Base-by-base conservation (phyloP, 2,113 vertebrate species). In the Tor tambroides region DNA sequence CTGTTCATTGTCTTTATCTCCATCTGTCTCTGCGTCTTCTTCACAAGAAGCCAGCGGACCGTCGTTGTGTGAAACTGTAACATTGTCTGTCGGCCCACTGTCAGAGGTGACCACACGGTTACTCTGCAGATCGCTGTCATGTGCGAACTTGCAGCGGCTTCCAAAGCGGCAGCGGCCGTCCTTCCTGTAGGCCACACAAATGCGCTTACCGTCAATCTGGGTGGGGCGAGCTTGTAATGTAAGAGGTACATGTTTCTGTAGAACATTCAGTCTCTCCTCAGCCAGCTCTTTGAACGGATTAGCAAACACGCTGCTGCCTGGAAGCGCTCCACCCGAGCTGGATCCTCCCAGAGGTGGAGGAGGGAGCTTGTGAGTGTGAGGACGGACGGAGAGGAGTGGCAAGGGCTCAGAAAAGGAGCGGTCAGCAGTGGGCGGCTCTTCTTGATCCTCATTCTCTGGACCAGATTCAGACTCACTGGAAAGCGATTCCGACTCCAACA, bases 211-310 rank as follows among this genome's bases (percentile, higher is more conserved):
- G 0, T 92, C 93, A 6, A 95, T 95, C 80, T 94, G 92, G 9
- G 94, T 92, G 56, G 95, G 95, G 65, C 89, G 92, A 79, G 94
- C 89, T 63, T 95, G 91, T 88, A 91, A 77, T 0, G 95, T 96
- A 49, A 96, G 93, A 3, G 95, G 95, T 32, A 96, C 96, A 5
- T 96, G 96, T 61, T 95, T 94, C 91, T 96, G 94, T 85, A 96
- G 71, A 32, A 92, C 92, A 19, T 88, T 94, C 78, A 96, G 93
- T 30, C 92, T 94, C 85, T 93, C 92, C 3, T 94, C 93, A 0
- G 93, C 94, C 88, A 92, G 92, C 46, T 93, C 94, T 78, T 93
- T 94, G 89, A 96, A 96, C 0, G 95, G 95, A 87, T 96, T 96
- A 14, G 93, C 69, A 23, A 96, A 96, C 59, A 96, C 95, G 8